Evolutionary conservation across 1,140 invertebrate genomes (phyloP).

Genomic region (Dryas iulia): DNA sequence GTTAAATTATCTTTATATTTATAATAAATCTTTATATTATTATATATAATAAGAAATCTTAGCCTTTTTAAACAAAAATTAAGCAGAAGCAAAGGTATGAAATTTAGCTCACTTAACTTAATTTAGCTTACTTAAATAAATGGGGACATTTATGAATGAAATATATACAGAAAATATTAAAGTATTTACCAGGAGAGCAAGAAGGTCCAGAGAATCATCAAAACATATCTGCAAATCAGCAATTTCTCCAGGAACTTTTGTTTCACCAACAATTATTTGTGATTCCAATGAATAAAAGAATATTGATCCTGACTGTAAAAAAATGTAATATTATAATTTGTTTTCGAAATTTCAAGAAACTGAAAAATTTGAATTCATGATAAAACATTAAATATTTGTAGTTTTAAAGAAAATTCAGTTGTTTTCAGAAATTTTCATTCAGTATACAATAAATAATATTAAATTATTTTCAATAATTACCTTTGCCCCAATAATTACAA

Average conservation of each 20-base stretch:
- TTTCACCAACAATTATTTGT: constrained; percentile 59
- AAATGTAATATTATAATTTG: constrained; percentile 25
- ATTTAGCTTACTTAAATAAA: too few species aligned
- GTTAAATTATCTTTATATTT: too few species aligned
- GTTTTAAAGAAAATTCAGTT: too few species aligned
- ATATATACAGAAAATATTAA: background rate
- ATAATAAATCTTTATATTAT: too few species aligned
- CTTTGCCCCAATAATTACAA: constrained; percentile 69
- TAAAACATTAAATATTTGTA: too few species aligned
- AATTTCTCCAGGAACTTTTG: constrained; percentile 62
- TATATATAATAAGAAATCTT: too few species aligned
- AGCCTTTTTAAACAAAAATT: too few species aligned
- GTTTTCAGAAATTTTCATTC: too few species aligned
- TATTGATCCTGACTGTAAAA: constrained; percentile 58
- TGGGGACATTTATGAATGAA: too few species aligned
- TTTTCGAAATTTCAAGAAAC: background rate
- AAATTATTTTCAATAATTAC: constrained; percentile 32
- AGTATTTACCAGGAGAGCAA: constrained; percentile 61
- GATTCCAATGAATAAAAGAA: constrained; percentile 68
- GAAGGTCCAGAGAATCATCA: constrained; percentile 68
- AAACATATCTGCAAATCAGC: constrained; percentile 70
- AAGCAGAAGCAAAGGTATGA: too few species aligned
- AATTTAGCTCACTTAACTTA: too few species aligned
- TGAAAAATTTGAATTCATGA: too few species aligned
- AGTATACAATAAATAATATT: background rate